phyloP scores from a whole-genome alignment of 1,140 invertebrate species.

The Propsilocerus akamusi region DNA sequence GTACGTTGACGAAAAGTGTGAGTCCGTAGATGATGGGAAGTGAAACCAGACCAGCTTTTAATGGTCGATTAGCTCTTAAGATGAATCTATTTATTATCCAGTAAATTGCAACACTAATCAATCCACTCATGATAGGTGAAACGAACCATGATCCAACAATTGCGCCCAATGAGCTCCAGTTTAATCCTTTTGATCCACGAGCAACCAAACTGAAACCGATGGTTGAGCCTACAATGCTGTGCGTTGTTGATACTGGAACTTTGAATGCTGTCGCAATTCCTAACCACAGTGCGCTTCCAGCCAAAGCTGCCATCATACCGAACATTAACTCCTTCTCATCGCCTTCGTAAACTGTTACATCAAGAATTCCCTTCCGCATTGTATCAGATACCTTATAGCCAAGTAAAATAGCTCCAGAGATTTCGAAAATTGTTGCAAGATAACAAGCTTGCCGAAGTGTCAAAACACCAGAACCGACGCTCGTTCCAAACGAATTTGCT shows the following conservation, averaged over 20 bases:
- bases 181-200: conserved; percentile 66
- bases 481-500: conserved; percentile 95
- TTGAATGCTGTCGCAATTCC: conserved; percentile 85
- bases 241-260: conserved; percentile 95
- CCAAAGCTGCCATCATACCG: conserved; percentile 80
- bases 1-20: conserved; percentile 79
- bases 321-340: conserved; percentile 70
- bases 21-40: conserved; percentile 87
- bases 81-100: conserved; percentile 66
- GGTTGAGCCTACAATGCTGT: conserved; percentile 95
- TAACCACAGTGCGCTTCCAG: conserved; percentile 82
- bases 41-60: conserved; percentile 62
- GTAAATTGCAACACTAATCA: conserved; percentile 69
- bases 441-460: conserved; percentile 84
- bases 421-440: conserved; percentile 90
- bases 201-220: conserved; percentile 93
- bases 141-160: conserved; percentile 89
- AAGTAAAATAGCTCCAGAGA: conserved; percentile 69
- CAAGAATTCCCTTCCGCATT: conserved; percentile 93
- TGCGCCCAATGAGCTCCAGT: conserved; percentile 57
- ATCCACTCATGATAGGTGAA: conserved; percentile 81
- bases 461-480: conserved; percentile 90
- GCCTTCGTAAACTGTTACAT: conserved; percentile 53
- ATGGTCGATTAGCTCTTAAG: conserved; percentile 53
- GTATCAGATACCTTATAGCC: conserved; percentile 96